phyloP scores from a whole-genome alignment of 2,113 vertebrate species.

The Coreoperca whiteheadi region DNA sequence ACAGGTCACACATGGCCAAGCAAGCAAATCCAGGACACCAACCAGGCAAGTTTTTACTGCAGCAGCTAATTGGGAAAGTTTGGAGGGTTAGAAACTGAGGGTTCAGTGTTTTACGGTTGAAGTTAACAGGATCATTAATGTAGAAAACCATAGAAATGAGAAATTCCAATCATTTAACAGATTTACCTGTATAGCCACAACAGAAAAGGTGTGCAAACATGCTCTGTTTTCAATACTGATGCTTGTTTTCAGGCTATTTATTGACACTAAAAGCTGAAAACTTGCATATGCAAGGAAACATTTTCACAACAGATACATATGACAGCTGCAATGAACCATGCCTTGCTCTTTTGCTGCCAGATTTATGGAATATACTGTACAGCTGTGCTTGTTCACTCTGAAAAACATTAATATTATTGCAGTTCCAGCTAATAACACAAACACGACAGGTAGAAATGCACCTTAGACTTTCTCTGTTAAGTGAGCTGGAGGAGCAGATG shows the following conservation, averaged over 20 bases:
- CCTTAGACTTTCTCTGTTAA: background rate
- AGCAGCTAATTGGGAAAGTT: slow-evolving; percentile 36
- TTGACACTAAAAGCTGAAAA: slow-evolving; percentile 5
- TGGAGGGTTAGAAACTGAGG: background rate
- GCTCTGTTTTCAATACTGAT: background rate
- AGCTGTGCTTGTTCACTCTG: slow-evolving; percentile 24
- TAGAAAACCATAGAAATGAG: background rate
- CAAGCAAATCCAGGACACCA: slow-evolving; percentile 27
- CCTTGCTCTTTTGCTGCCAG: background rate
- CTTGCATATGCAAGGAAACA: background rate
- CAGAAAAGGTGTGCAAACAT: slow-evolving; percentile 8
- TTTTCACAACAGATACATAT: slow-evolving; percentile 3
- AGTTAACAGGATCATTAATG: slow-evolving; percentile 26
- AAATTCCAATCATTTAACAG: background rate
- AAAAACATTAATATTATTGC: slow-evolving; percentile 13
- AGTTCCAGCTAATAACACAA: background rate
- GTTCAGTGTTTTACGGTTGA: slow-evolving; percentile 1
- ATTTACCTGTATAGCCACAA: background rate
- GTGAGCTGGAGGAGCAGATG: slow-evolving; percentile 54
- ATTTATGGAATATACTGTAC: slow-evolving; percentile 3
- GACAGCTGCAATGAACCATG: slow-evolving; percentile 4
- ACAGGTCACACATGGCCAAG: slow-evolving; percentile 11
- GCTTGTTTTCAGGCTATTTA: background rate
- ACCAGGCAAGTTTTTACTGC: background rate
- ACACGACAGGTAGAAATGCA: background rate